Evolutionary conservation across 1,140 invertebrate genomes (phyloP).

Genomic region (Mya arenaria): DNA sequence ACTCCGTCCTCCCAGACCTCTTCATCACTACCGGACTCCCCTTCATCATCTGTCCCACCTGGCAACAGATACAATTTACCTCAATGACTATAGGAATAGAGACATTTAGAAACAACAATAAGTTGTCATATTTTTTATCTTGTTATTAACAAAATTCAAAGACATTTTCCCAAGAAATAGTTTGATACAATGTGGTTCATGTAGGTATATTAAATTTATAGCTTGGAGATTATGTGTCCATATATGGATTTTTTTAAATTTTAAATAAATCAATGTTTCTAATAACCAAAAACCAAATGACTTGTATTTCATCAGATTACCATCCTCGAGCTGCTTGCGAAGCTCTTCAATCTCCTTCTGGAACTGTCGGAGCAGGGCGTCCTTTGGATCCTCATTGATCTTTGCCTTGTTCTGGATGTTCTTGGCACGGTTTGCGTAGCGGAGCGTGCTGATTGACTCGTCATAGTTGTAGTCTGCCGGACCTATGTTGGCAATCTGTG

Average conservation of each 20-base stretch:
- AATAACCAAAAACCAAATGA: no score
- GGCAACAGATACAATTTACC: no score
- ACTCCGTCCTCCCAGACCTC: constrained; percentile 75
- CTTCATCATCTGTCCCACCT: constrained; percentile 70
- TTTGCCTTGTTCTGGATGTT: constrained; percentile 98
- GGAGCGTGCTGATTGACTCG: constrained; percentile 97
- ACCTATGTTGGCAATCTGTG: constrained; percentile 95
- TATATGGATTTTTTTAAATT: no score
- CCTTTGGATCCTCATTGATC: constrained; percentile 99
- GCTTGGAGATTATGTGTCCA: no score
- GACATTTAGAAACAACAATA: no score
- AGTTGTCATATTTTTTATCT: no score
- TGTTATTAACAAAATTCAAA: no score
- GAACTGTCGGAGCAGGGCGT: constrained; percentile 96
- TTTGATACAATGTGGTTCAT: no score
- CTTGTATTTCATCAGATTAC: constrained; percentile 70
- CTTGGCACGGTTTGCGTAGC: constrained; percentile 98
- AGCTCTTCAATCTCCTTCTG: constrained; percentile 98
- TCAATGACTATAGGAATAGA: no score
- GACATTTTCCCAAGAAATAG: no score
- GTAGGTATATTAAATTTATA: no score
- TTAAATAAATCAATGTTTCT: no score
- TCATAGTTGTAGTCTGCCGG: constrained; percentile 98
- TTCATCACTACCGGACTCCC: constrained; percentile 73
- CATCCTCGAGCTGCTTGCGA: constrained; percentile 90